Percentiles rank a stretch among this genome's conserved stretches.
phyloP scores from a whole-genome alignment of 2,888 invertebrate species.

The Phrixothrix hirtus region DNA sequence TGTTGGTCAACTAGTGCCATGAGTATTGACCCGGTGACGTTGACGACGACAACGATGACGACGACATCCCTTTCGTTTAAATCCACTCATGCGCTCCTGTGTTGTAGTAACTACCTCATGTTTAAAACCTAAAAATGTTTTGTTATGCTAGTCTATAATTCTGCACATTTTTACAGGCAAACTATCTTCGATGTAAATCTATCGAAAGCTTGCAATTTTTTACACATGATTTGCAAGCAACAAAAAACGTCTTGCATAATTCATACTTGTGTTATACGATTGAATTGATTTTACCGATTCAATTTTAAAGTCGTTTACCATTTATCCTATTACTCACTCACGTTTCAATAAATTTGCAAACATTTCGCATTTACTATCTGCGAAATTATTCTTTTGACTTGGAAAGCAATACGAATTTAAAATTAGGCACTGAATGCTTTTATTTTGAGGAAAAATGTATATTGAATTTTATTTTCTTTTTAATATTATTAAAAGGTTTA shows the following conservation, averaged over 20 bases:
- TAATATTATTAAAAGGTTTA: too few relatives aligned
- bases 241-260: slow-evolving; percentile 33
- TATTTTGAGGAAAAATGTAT: too few relatives aligned
- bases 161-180: slow-evolving; percentile 9
- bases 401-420: neutral
- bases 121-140: slow-evolving; percentile 16
- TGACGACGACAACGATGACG: slow-evolving; percentile 18
- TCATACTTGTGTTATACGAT: slow-evolving; percentile 36
- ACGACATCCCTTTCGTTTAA: slow-evolving; percentile 33
- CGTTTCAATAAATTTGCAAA: slow-evolving; percentile 34
- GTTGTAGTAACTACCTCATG: slow-evolving; percentile 28
- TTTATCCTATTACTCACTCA: slow-evolving; percentile 34
- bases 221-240: slow-evolving; percentile 21
- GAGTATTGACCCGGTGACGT: slow-evolving; percentile 46
- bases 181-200: slow-evolving; percentile 20
- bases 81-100: slow-evolving; percentile 41
- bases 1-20: slow-evolving; percentile 42
- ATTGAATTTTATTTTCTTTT: too few relatives aligned
- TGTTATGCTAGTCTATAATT: slow-evolving; percentile 13
- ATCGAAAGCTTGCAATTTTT: slow-evolving; percentile 22
- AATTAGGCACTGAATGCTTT: neutral
- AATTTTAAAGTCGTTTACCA: slow-evolving; percentile 37
- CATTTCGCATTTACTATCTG: slow-evolving; percentile 30
- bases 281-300: slow-evolving; percentile 36
- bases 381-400: slow-evolving; percentile 7